Evolutionary conservation across 2,113 vertebrate genomes (phyloP).

Genomic region (Malaclemys terrapin): DNA sequence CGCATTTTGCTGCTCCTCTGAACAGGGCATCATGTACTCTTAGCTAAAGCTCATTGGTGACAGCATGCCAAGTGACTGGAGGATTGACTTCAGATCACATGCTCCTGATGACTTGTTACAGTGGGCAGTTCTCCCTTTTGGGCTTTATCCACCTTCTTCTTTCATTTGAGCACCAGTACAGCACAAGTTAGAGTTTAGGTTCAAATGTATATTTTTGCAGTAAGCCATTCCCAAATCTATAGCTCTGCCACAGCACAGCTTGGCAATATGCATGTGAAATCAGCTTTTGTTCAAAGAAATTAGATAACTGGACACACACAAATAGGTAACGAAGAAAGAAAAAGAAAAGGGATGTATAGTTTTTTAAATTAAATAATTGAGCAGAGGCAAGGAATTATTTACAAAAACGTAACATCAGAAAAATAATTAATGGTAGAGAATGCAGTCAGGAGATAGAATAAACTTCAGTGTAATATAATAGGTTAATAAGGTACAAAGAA

Average conservation of each 20-base stretch:
- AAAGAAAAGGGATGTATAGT: not conserved
- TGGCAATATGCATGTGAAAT: not conserved
- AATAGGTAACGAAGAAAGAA: not conserved
- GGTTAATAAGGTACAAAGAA: not conserved
- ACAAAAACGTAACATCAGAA: not conserved
- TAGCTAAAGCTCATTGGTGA: not conserved
- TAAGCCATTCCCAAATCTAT: not conserved
- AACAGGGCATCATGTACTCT: not conserved
- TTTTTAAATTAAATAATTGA: not conserved
- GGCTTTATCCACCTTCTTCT: not conserved
- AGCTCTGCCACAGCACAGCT: not conserved
- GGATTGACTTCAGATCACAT: not conserved
- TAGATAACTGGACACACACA: not conserved
- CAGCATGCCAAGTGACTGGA: not conserved
- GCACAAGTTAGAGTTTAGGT: not conserved
- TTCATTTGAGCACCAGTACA: not conserved
- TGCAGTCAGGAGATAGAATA: slow-evolving; percentile 12
- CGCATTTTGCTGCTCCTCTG: not conserved
- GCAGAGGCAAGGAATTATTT: not conserved
- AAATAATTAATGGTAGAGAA: not conserved
- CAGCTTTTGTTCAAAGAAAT: not conserved
- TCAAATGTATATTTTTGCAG: not conserved
- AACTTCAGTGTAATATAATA: not conserved
- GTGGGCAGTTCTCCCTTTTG: not conserved
- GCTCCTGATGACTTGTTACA: not conserved